These are phyloP conservation scores for Myotis planiceps DNA, from an alignment of 2,797 vertebrate genomes.

Conservation along the genomic window DNA sequence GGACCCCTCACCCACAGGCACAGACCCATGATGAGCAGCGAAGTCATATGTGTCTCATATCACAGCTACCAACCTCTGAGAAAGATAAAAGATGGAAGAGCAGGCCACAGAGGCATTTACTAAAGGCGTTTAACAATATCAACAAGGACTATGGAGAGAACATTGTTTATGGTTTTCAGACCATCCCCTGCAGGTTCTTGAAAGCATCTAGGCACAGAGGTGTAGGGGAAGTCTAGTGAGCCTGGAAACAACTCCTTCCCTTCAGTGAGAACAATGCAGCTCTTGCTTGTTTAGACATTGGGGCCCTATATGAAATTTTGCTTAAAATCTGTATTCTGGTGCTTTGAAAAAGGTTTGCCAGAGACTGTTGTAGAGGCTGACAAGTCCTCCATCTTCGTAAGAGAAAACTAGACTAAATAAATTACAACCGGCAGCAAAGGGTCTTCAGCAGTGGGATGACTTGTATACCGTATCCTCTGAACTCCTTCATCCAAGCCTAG, in stretches of 20 bases:
- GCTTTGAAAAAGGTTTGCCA: not conserved
- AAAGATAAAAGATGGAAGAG: not conserved
- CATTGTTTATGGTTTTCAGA: not conserved
- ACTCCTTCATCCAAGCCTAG: not conserved
- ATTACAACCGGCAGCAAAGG: not conserved
- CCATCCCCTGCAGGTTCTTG: not conserved
- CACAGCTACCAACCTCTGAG: not conserved
- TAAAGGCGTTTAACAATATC: not conserved
- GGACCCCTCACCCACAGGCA: not conserved
- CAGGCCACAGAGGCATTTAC: not conserved
- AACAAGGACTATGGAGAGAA: not conserved
- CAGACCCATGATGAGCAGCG: not conserved
- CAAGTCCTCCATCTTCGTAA: not conserved
- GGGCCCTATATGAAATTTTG: not conserved
- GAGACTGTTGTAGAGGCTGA: not conserved
- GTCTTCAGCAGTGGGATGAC: not conserved
- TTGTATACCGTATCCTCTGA: not conserved
- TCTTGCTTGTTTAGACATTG: not conserved
- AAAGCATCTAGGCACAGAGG: not conserved
- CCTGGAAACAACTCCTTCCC: not conserved
- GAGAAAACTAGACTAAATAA: not conserved
- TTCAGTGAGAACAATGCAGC: not conserved
- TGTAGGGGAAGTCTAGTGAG: not conserved
- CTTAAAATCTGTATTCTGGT: not conserved
- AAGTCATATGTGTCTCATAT: not conserved